Evolutionary conservation across 2,888 invertebrate genomes (phyloP).

Genomic region (Stictocephala bisonia): DNA sequence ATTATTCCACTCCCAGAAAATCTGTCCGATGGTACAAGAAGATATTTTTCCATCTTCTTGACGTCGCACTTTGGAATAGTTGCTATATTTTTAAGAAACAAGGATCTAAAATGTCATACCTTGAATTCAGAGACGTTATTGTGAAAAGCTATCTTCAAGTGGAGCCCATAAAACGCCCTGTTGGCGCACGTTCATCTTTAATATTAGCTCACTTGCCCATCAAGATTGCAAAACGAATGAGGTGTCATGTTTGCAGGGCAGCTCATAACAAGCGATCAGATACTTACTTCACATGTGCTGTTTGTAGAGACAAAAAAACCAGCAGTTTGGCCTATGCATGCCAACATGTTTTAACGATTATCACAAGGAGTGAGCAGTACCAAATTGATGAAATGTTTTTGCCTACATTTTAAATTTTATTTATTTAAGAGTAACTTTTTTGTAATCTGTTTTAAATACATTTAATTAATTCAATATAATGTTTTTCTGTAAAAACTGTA

Average conservation of each 20-base stretch:
- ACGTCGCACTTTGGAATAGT: slow-evolving; percentile 39
- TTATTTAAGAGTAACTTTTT: too few relatives aligned
- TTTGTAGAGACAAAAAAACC: slow-evolving; percentile 30
- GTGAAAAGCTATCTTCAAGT: slow-evolving; percentile 32
- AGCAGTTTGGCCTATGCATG: slow-evolving; percentile 27
- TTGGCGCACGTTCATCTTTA: background rate
- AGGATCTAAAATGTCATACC: slow-evolving; percentile 10
- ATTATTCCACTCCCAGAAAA: slow-evolving; percentile 36
- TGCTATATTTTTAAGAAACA: slow-evolving; percentile 19
- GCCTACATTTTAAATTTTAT: too few relatives aligned
- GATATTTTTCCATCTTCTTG: slow-evolving; percentile 39
- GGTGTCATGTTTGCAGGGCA: slow-evolving; percentile 34
- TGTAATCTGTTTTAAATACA: too few relatives aligned
- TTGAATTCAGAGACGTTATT: slow-evolving; percentile 29
- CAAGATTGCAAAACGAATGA: slow-evolving; percentile 36
- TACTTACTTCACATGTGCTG: slow-evolving; percentile 37
- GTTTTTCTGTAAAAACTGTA: too few relatives aligned
- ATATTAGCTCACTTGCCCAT: slow-evolving; percentile 9
- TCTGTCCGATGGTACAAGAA: slow-evolving; percentile 44
- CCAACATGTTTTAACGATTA: slow-evolving; percentile 31
- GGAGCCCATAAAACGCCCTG: slow-evolving; percentile 17
- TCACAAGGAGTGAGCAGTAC: slow-evolving; percentile 9
- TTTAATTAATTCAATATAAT: too few relatives aligned
- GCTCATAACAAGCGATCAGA: slow-evolving; percentile 25
- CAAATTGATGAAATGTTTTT: background rate